Percentiles rank a stretch among this genome's conserved stretches.
phyloP scores from a whole-genome alignment of 2,888 invertebrate genomes.

The Ariolimax columbianus region DNA sequence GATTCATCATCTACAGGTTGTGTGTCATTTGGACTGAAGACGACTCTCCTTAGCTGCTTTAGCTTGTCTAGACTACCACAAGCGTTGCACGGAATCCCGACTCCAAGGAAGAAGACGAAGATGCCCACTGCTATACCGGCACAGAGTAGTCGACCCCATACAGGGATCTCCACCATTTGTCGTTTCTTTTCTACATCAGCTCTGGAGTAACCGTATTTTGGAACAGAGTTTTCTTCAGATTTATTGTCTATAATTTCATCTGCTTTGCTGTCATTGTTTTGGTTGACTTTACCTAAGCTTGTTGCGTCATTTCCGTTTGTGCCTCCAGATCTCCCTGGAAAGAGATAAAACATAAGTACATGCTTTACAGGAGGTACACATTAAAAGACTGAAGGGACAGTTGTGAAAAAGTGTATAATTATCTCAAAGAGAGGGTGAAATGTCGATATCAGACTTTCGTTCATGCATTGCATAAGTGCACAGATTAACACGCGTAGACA shows the following conservation, averaged over 20 bases:
- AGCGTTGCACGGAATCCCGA: slow-evolving; percentile 7
- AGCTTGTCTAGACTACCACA: neutral
- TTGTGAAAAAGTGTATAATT: no score
- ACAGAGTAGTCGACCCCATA: neutral
- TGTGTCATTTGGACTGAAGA: no score
- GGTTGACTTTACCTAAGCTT: neutral
- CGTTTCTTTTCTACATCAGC: neutral
- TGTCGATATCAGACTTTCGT: no score
- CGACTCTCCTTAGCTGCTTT: neutral
- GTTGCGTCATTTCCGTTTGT: neutral
- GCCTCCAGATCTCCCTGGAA: neutral
- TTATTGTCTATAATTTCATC: no score
- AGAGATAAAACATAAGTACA: neutral
- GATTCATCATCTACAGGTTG: neutral
- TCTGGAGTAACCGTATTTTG: neutral
- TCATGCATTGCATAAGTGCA: no score
- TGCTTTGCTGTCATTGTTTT: neutral
- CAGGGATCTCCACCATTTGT: neutral
- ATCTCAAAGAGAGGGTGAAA: no score
- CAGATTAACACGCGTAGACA: neutral
- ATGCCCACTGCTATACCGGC: neutral
- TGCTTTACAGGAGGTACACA: no score
- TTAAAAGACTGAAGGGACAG: no score
- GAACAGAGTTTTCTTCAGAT: neutral
- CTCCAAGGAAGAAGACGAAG: neutral